A percentile compares a stretch with the other conserved stretches of the same genome.
Evolutionary conservation across 2,113 vertebrate species (phyloP).

Genomic region (Alligator mississippiensis): DNA sequence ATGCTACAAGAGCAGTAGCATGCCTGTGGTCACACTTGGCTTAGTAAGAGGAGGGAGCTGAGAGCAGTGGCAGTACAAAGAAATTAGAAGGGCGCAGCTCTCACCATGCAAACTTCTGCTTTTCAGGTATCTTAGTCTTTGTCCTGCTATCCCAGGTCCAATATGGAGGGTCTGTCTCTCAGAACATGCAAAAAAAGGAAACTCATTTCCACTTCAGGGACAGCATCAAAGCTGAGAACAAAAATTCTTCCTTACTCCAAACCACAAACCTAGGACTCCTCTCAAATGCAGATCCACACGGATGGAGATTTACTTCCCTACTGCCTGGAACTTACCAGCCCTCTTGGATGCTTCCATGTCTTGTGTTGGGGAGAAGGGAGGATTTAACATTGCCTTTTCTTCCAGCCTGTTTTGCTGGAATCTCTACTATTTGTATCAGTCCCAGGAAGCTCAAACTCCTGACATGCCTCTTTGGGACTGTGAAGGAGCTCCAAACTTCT

Average conservation of each 20-base stretch:
- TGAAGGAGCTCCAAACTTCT: not conserved
- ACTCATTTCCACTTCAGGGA: not conserved
- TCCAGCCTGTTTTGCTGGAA: not conserved
- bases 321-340: not conserved
- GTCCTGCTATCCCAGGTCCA: not conserved
- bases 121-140: not conserved
- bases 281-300: not conserved
- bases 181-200: constrained; percentile 12
- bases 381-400: not conserved
- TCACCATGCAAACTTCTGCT: not conserved
- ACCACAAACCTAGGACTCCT: not conserved
- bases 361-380: not conserved
- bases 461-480: not conserved
- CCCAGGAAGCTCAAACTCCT: not conserved
- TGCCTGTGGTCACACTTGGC: not conserved
- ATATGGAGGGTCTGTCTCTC: not conserved
- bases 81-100: not conserved
- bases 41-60: not conserved
- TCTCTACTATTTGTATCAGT: not conserved
- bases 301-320: not conserved
- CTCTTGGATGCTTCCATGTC: not conserved
- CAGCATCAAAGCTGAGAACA: not conserved
- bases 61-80: constrained; percentile 4
- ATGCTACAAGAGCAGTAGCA: not conserved
- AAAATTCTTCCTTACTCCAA: not conserved